Evolutionary conservation across 2,888 invertebrate species (phyloP), one percentile per base, ranked within the genome.

Genomic region (Lucinisca nassula): DNA sequence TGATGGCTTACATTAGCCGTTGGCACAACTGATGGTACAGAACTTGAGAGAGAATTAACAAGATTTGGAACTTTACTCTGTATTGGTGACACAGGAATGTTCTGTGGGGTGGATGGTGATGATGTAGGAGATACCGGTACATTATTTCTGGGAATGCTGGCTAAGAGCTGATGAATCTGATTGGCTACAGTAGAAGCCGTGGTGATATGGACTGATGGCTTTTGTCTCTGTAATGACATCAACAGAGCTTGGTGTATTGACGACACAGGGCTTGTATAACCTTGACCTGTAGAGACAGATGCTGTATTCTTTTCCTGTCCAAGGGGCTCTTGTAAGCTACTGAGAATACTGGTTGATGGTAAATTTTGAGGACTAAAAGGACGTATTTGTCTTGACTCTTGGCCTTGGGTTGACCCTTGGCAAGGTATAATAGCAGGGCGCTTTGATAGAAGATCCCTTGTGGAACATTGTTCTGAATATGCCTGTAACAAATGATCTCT

Each of bases 91-190:
- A 85, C 85, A 1, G 58, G 37, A 21, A 27, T 37, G 24, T 58
- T 45, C 51, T 73, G 84, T 24, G 61, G 27, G 14, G 67, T 38
- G 40, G 72, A 70, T 45, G 72, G 74, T 1, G 78, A 24, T 45
- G 70, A 58, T 21, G 73, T 45, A 8, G 78, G 12, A 0, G 83
- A 51, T 14, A 73, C 30, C 14, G 83, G 35, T 14, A 75, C 37
- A 8, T 80, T 27, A 21, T 58, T 38, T 38, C 81, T 84, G 17
- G 90, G 89, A 10, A 92, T 84, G 35, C 90, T 86, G 0, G 93
- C 90, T 17, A 94, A 80, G 1, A 95, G 95, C 93, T 96, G 92
- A 92, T 96, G 94, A 82, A 95, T 92, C 90, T 96, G 90, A 85
- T 94, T 83, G 89, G 96, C 82, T 89, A 89, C 84, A 12, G 93